A percentile compares a stretch with the other conserved stretches of the same genome.
Evolutionary conservation across 1,140 invertebrate species (phyloP).

Genomic region (Drosophila micromelanica): DNA sequence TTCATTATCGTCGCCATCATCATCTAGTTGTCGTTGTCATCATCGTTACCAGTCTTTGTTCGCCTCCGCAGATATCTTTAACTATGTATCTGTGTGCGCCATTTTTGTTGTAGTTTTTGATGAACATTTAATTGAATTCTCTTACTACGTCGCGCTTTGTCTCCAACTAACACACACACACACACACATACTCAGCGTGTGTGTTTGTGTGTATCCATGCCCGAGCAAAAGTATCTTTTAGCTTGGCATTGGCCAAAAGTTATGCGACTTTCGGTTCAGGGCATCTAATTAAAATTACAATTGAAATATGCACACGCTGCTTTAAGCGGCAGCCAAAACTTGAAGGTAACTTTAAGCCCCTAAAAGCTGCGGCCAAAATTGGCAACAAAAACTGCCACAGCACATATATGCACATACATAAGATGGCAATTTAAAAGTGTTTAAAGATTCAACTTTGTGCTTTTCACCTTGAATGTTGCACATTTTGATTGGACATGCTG

Average conservation of each 20-base stretch:
- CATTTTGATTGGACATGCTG: not conserved
- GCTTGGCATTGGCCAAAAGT: conserved; percentile 47
- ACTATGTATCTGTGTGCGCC: conserved; percentile 28
- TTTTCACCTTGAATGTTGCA: not conserved
- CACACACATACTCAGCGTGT: conserved; percentile 14
- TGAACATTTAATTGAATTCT: conserved; percentile 82
- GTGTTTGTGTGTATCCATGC: not conserved
- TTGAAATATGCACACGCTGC: conserved; percentile 55
- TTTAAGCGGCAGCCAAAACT: conserved; percentile 33
- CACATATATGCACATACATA: not conserved
- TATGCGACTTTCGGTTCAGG: conserved; percentile 40
- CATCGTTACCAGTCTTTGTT: conserved; percentile 49
- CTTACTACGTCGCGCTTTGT: conserved; percentile 57
- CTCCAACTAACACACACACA: conserved; percentile 23
- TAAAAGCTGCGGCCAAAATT: conserved; percentile 12
- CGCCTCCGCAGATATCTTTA: conserved; percentile 33
- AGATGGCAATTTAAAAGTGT: not conserved
- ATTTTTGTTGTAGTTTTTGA: conserved; percentile 81
- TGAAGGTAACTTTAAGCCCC: conserved; percentile 42
- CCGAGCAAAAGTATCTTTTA: conserved; percentile 16
- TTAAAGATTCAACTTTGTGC: not conserved
- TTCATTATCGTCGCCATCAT: conserved; percentile 22
- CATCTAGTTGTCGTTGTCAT: conserved; percentile 33
- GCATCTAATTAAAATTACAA: conserved; percentile 77
- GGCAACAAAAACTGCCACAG: not conserved